Evolutionary conservation across 2,113 vertebrate genomes (phyloP).

Genomic region (Chaetodon trifascialis): DNA sequence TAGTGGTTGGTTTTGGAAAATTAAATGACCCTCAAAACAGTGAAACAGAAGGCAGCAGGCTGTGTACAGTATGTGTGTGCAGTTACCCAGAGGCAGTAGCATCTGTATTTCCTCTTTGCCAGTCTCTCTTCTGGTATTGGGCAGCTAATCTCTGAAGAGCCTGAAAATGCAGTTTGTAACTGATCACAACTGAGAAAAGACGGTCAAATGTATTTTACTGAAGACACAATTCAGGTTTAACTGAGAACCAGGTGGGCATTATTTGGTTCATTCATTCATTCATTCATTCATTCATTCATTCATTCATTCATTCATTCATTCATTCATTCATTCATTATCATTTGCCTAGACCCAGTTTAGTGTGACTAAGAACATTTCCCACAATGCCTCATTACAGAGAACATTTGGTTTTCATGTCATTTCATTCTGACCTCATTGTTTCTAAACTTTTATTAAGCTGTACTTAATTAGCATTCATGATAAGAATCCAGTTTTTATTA

Average conservation of each 20-base stretch:
- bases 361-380: not conserved
- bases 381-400: not conserved
- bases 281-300: too few species aligned
- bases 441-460: too few species aligned
- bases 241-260: not conserved
- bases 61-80: not conserved
- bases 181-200: not conserved
- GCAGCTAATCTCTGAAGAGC: conserved; percentile 90
- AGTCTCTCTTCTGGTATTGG: conserved; percentile 91
- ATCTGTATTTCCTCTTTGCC: conserved; percentile 86
- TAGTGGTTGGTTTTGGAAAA: not conserved
- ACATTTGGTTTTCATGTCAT: not conserved
- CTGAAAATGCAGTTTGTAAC: conserved; percentile 66
- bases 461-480: too few species aligned
- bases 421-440: not conserved
- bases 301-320: too few species aligned
- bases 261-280: not conserved
- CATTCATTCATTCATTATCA: too few species aligned
- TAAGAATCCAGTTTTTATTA: too few species aligned
- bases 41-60: not conserved
- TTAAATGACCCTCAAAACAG: too few species aligned
- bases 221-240: not conserved
- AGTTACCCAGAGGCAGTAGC: conserved; percentile 63
- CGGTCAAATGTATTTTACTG: not conserved
- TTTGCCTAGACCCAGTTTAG: not conserved